Evolutionary conservation across 2,797 vertebrate genomes (phyloP), one percentile per base, ranked within the genome.

Genomic region (Cetoscarus ocellatus): DNA sequence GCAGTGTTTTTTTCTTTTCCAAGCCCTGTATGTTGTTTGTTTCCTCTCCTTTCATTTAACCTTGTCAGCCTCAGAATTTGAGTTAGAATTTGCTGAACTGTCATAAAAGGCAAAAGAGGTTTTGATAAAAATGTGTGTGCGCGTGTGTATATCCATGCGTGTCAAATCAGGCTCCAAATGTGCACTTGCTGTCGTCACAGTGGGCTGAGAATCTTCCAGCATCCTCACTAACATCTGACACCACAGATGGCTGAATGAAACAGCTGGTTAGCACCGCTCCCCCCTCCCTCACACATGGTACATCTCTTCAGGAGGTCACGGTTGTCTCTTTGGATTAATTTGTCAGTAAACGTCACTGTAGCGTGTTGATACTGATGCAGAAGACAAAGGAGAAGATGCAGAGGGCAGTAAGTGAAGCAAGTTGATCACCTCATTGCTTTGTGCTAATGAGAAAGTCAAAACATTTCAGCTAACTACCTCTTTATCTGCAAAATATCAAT

Each of bases 181-280:
- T 58, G 44, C 49, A 14, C 12, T 36, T 43, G 17, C 53, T 60
- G 61, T 85, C 27, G 7, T 65, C 47, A 19, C 67, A 64, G 39
- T 6, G 8, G 19, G 38, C 36, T 55, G 48, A 61, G 36, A 67
- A 73, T 74, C 77, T 54, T 76, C 51, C 54, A 80, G 61, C 64
- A 68, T 68, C 62, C 72, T 75, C 56, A 61, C 51, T 52, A 81
- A 81, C 79, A 87, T 77, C 77, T 86, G 86, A 87, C 49, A 27
- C 42, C 69, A 61, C 83, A 90, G 81, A 88, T 85, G 85, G 80
- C 51, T 55, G 61, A 73, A 70, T 62, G 54, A 79, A 90, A 87
- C 85, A 90, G 73, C 85, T 81, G 84, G 68, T 65, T 11, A 18
- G n/a, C 19, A 36, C 44, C 34, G 47, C 15, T 8, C 74, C 17